phyloP scores from a whole-genome alignment of 2,888 invertebrate species.

The Antheraea assamensis region DNA sequence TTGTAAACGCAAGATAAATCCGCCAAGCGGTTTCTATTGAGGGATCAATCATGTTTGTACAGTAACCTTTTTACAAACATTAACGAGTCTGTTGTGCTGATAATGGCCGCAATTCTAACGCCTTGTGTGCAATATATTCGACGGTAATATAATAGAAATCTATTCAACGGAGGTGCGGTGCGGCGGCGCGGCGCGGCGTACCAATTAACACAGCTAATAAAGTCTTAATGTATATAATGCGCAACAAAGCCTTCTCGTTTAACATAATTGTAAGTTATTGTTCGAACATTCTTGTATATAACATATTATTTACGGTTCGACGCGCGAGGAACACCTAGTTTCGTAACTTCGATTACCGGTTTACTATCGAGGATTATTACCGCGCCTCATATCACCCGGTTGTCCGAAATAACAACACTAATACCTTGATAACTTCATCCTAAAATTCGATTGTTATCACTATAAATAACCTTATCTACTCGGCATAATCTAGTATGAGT shows the following conservation, averaged over 20 bases:
- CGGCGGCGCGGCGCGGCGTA: constrained; percentile 33
- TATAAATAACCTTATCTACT: constrained; percentile 44
- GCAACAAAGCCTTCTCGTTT: constrained; percentile 38
- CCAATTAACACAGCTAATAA: constrained; percentile 67
- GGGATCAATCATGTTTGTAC: constrained; percentile 68
- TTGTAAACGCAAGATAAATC: constrained; percentile 62
- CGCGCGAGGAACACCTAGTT: constrained; percentile 54
- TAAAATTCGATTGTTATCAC: constrained; percentile 50
- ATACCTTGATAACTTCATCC: constrained; percentile 46
- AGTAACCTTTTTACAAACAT: constrained; percentile 62
- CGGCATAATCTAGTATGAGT: constrained; percentile 50
- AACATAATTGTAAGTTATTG: constrained; percentile 28
- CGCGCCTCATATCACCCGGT: constrained; percentile 47
- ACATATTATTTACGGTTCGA: constrained; percentile 56
- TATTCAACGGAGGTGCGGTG: constrained; percentile 60
- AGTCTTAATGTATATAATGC: constrained; percentile 44
- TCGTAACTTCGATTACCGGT: constrained; percentile 49
- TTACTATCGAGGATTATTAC: constrained; percentile 49
- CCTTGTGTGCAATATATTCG: constrained; percentile 43
- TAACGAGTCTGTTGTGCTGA: constrained; percentile 53
- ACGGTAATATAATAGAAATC: constrained; percentile 53
- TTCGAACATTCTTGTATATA: constrained; percentile 53
- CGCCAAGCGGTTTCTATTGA: constrained; percentile 61
- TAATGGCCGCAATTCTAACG: constrained; percentile 67
- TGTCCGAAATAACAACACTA: constrained; percentile 56